A percentile compares a stretch with the other conserved stretches of the same genome.
Evolutionary conservation across 2,797 vertebrate species (phyloP).

Genomic region (Tolypeutes matacus): DNA sequence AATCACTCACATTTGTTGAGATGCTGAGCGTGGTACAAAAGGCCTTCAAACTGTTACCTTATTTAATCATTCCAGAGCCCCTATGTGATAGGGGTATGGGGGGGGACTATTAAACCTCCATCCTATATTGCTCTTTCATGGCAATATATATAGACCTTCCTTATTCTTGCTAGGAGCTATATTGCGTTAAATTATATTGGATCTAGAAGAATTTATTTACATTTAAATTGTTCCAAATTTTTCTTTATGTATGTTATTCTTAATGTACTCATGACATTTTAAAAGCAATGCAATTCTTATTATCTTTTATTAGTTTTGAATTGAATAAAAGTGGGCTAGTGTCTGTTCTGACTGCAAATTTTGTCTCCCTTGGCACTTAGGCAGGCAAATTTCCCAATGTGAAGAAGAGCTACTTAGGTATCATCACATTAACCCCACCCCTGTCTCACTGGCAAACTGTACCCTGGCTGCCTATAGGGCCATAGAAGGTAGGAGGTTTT

Average conservation of each 20-base stretch:
- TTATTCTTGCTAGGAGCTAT: not conserved
- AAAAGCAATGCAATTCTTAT: constrained; percentile 50
- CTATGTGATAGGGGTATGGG: not conserved
- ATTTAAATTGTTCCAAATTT: not conserved
- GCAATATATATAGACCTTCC: not conserved
- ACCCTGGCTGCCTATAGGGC: not conserved
- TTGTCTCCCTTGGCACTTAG: not conserved
- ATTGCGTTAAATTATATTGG: not conserved
- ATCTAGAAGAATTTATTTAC: constrained; percentile 28
- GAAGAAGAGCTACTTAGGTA: not conserved
- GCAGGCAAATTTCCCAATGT: not conserved
- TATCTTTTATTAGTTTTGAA: not conserved
- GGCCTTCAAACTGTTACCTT: too few relatives aligned
- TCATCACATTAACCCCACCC: not conserved
- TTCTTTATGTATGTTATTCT: constrained; percentile 23
- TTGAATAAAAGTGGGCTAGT: not conserved
- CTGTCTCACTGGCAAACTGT: not conserved
- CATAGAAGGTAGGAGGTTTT: not conserved
- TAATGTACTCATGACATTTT: constrained; percentile 19
- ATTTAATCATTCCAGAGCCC: not conserved
- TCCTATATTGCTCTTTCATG: not conserved
- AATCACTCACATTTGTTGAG: not conserved
- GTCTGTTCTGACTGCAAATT: not conserved
- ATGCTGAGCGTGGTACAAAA: not conserved
- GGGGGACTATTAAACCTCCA: not conserved